phyloP scores from a whole-genome alignment of 1,140 invertebrate genomes.

The Pomacea maculata region DNA sequence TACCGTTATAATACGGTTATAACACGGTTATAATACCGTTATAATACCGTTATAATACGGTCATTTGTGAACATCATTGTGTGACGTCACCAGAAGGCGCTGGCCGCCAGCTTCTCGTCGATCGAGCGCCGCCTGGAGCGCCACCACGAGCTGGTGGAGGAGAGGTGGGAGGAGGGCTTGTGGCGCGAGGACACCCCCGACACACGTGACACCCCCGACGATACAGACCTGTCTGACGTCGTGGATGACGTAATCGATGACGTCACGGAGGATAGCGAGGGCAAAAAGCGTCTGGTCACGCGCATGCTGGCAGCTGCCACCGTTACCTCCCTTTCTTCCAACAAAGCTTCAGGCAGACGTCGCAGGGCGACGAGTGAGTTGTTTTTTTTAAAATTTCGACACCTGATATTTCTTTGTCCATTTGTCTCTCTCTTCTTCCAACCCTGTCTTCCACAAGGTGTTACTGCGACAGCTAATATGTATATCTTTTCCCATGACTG shows the following conservation, averaged over 20 bases:
- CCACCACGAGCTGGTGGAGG: constrained; percentile 9
- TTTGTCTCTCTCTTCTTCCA: too few species aligned
- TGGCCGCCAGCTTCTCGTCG: constrained; percentile 6
- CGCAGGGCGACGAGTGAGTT: constrained; percentile 11
- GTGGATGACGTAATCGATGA: constrained; percentile 12
- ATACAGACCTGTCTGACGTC: not conserved
- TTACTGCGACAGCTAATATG: too few species aligned
- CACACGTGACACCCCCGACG: constrained; percentile 11
- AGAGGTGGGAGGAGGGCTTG: constrained; percentile 26
- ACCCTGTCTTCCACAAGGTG: too few species aligned
- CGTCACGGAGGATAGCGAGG: constrained; percentile 17
- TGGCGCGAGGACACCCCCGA: constrained; percentile 16
- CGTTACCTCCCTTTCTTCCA: not conserved
- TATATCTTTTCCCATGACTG: too few species aligned
- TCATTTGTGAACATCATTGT: not conserved
- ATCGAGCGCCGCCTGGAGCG: constrained; percentile 26
- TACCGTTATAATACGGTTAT: too few species aligned
- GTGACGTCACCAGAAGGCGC: not conserved
- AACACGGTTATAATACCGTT: too few species aligned
- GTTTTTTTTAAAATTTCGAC: not conserved
- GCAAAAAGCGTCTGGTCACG: constrained; percentile 20
- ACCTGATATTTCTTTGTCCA: too few species aligned
- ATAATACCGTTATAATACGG: too few species aligned
- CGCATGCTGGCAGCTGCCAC: constrained; percentile 6
- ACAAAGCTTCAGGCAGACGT: not conserved